Base-by-base conservation (phyloP, 2,113 vertebrate genomes). In the Quiscalus mexicanus region DNA sequence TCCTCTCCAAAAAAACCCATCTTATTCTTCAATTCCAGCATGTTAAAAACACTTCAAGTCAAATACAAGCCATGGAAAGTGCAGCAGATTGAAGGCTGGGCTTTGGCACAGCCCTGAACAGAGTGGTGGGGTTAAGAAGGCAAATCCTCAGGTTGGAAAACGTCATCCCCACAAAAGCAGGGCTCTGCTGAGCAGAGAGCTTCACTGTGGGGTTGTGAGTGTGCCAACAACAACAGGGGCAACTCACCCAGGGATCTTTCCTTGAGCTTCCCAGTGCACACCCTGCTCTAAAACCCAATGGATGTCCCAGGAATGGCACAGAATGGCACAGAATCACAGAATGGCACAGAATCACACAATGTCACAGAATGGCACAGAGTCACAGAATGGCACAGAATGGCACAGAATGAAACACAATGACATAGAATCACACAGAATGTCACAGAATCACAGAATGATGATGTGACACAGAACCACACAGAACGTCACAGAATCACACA, bases 271-370 rank as follows among this genome's bases (percentile, higher is more conserved):
- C 10, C 37, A 10, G 25, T 2, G 23, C n/a, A 24, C 31, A 28
- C 2, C 55, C 28, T 0, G 0, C 68, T 56, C 47, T 49, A 52
- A 64, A 64, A 18, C 41, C n/a, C 11, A 3, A 1, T 0, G 1
- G 28, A 33, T 1, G 3, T 3, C 6, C 5, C 4, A 1, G 47
- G 50, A 50, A 47, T 10, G 15, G 15, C 79, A 65, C 20, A n/a
- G 55, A n/a, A n/a, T 33, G 53, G 3, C 71, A 74, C 41, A 58
- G 52, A n/a, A 58, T 58, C 13, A n/a, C 31, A 22, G 3, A 56
- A 31, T 55, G 27, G 39, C 47, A 49, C 47, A 23, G 22, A 47
- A 47, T 50, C 47, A 49, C 47, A 23, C 12, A 49, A 47, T 50
- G 25, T 2, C 24, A 25, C 24, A 50, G 47, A 49, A 49, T 52